Percentiles rank a stretch among this genome's conserved stretches.
phyloP scores from a whole-genome alignment of 1,140 invertebrate species.

The Pollicipes pollicipes region DNA sequence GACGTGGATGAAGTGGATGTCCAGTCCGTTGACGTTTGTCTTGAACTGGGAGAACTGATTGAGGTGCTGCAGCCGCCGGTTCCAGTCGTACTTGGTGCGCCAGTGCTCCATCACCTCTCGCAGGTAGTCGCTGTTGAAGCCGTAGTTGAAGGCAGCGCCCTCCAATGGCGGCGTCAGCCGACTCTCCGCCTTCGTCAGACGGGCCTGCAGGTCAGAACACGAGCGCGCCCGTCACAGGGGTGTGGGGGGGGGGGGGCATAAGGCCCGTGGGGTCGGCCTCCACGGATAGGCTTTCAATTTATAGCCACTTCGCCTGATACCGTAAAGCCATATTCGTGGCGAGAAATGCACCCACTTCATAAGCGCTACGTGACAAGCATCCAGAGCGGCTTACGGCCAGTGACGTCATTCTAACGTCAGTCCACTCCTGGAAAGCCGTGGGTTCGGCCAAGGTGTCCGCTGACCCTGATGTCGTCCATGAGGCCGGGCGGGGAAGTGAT shows the following conservation, averaged over 20 bases:
- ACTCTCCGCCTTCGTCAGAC: background rate
- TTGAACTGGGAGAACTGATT: constrained; percentile 54
- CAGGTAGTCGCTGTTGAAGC: constrained; percentile 50
- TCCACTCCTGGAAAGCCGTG: too few relatives aligned
- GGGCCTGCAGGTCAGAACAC: background rate
- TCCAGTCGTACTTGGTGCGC: constrained; percentile 54
- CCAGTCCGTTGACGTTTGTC: constrained; percentile 43
- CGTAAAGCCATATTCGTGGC: too few relatives aligned
- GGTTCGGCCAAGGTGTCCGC: background rate
- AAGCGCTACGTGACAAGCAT: too few relatives aligned
- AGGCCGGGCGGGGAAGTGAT: background rate
- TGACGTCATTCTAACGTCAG: too few relatives aligned
- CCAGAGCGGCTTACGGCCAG: too few relatives aligned
- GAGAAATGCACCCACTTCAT: too few relatives aligned
- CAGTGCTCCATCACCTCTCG: constrained; percentile 53
- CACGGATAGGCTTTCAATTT: too few relatives aligned
- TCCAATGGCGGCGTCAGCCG: constrained; percentile 37
- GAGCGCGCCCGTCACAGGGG: too few relatives aligned
- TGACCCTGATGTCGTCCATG: background rate
- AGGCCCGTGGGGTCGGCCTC: too few relatives aligned
- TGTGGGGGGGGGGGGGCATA: too few relatives aligned
- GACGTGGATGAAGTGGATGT: constrained; percentile 52
- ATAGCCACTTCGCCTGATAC: too few relatives aligned
- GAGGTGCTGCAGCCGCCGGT: constrained; percentile 40
- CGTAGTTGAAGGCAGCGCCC: constrained; percentile 50